A percentile compares a stretch with the other conserved stretches of the same genome.
Evolutionary conservation across 2,113 vertebrate genomes (phyloP).

Genomic region (Pyxicephalus adspersus): DNA sequence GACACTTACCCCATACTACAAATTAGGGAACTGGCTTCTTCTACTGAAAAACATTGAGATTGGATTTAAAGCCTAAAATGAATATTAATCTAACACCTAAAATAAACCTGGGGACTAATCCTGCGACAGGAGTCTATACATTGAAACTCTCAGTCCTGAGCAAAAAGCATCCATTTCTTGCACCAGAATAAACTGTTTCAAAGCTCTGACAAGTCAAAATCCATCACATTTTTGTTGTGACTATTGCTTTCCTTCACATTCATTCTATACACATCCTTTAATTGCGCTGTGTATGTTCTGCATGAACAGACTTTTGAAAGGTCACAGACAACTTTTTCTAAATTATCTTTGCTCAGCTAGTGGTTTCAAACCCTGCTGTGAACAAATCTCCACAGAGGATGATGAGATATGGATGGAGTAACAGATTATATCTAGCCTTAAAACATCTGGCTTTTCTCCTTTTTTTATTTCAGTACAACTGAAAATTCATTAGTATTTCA

Average conservation of each 20-base stretch:
- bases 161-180: no score
- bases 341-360: constrained; percentile 35
- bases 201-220: background rate
- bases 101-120: no score
- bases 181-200: no score
- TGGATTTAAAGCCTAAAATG: no score
- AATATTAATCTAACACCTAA: no score
- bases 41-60: no score
- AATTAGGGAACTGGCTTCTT: no score
- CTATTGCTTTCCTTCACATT: background rate
- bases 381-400: constrained; percentile 17
- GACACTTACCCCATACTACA: no score
- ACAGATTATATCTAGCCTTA: constrained; percentile 15
- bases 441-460: background rate
- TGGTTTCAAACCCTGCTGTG: constrained; percentile 30
- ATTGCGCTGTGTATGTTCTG: constrained; percentile 26
- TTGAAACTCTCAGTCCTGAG: no score
- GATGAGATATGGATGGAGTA: constrained; percentile 25
- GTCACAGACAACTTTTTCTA: constrained; percentile 25
- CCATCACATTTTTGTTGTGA: background rate
- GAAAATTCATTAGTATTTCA: background rate
- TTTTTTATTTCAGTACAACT: background rate
- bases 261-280: background rate
- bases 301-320: constrained; percentile 27
- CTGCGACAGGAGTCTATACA: no score